phyloP scores from a whole-genome alignment of 2,113 vertebrate species.

The Casuarius casuarius region DNA sequence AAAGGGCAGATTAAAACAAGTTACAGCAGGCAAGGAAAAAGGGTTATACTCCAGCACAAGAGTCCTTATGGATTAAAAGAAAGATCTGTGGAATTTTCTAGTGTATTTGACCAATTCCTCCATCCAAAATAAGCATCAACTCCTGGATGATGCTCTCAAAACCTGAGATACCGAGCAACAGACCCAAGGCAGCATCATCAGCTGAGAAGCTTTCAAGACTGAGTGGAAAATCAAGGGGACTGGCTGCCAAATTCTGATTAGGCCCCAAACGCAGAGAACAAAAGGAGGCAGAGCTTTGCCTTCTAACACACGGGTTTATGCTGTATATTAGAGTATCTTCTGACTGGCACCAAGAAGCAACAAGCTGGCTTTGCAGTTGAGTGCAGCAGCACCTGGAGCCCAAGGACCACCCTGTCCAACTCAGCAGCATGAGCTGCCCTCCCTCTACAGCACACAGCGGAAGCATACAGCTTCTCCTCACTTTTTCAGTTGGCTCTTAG shows the following conservation, averaged over 20 bases:
- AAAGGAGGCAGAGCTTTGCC: background rate
- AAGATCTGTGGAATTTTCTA: background rate
- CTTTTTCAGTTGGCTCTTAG: background rate
- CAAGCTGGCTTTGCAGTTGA: background rate
- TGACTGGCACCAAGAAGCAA: background rate
- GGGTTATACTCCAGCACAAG: background rate
- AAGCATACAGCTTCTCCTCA: background rate
- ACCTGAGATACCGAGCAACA: background rate
- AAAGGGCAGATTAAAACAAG: conserved; percentile 62
- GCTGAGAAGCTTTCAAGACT: background rate
- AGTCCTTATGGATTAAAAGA: background rate
- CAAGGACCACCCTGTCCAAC: background rate
- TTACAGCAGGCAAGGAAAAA: conserved; percentile 32
- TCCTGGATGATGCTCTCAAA: background rate
- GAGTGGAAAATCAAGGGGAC: background rate
- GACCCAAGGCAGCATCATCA: background rate
- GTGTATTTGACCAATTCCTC: background rate
- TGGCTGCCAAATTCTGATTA: background rate
- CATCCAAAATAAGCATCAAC: background rate
- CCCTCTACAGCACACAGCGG: rapidly evolving
- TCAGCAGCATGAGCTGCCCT: background rate
- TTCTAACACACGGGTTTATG: background rate
- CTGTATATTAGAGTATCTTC: background rate
- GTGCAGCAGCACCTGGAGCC: background rate
- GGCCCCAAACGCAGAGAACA: background rate